These are phyloP conservation scores for Chironomus riparius DNA, from an alignment of 2,888 invertebrate genomes.

Conservation along the genomic window DNA sequence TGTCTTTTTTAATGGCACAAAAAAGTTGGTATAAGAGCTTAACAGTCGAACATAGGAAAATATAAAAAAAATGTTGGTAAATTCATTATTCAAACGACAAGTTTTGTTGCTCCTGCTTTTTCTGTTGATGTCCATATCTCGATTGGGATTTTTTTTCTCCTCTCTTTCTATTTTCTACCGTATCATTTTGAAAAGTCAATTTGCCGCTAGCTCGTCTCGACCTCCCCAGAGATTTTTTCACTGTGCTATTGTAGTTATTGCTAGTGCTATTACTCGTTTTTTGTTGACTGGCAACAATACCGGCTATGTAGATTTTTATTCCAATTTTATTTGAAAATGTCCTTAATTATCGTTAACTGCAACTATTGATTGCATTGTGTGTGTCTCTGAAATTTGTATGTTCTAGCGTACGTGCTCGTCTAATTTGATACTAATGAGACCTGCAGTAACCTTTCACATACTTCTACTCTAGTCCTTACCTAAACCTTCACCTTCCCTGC, in stretches of 20 bases:
- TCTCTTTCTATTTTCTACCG: background rate
- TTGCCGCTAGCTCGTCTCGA: conserved; percentile 21
- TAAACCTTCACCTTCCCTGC: too few species aligned
- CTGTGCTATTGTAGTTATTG: background rate
- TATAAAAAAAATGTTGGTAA: conserved; percentile 8
- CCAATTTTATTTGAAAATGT: background rate
- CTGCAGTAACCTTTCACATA: too few species aligned
- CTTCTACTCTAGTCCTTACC: too few species aligned
- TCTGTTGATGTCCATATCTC: background rate
- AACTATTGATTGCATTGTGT: background rate
- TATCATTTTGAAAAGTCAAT: conserved; percentile 16
- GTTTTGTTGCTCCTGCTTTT: background rate
- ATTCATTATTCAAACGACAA: conserved; percentile 26
- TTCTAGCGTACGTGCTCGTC: too few species aligned
- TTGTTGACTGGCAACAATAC: background rate
- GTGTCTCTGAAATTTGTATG: background rate
- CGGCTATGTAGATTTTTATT: background rate
- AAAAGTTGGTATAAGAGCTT: background rate
- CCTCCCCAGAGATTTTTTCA: background rate
- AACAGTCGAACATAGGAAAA: background rate
- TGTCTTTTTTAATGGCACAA: background rate
- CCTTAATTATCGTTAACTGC: conserved; percentile 7
- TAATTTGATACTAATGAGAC: too few species aligned
- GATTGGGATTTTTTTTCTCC: background rate
- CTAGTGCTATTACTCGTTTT: background rate